Conservation (phyloP, 2,888 invertebrate species). For the Hirtodrosophila alboralis region DNA sequence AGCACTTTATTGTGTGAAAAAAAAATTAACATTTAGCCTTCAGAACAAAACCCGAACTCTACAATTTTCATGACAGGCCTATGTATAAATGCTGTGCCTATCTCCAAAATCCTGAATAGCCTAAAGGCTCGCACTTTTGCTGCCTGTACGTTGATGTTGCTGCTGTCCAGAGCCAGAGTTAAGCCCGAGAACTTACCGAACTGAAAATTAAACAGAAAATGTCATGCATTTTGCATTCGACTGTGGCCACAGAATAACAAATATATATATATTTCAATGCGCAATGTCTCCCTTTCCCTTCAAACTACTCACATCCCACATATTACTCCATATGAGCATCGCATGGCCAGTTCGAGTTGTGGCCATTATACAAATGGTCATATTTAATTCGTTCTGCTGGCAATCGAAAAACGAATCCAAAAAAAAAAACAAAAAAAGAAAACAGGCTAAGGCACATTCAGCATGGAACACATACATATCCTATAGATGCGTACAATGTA, state of each 20-base stretch:
- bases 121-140: constrained; percentile 15
- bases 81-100: constrained; percentile 20
- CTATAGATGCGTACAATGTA: constrained; percentile 36
- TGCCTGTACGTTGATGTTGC: neutral
- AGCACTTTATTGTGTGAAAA: constrained; percentile 43
- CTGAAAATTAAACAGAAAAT: constrained; percentile 76
- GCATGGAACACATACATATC: neutral
- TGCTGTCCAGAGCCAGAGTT: constrained; percentile 37
- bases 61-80: constrained; percentile 9
- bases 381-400: constrained; percentile 80
- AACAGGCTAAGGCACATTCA: constrained; percentile 26
- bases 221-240: constrained; percentile 76
- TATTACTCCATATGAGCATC: constrained; percentile 30
- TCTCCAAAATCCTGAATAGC: constrained; percentile 35
- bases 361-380: constrained; percentile 78
- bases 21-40: constrained; percentile 4
- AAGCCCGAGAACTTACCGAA: constrained; percentile 64
- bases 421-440: constrained; percentile 11
- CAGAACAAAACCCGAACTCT: constrained; percentile 5
- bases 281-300: constrained; percentile 13
- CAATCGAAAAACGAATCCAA: constrained; percentile 62
- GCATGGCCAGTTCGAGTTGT: constrained; percentile 37
- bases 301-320: constrained; percentile 24
- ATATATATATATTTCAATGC: constrained; percentile 27
- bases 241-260: constrained; percentile 48